Conservation (phyloP, 2,888 invertebrate species). For the Diarsia mendica region DNA sequence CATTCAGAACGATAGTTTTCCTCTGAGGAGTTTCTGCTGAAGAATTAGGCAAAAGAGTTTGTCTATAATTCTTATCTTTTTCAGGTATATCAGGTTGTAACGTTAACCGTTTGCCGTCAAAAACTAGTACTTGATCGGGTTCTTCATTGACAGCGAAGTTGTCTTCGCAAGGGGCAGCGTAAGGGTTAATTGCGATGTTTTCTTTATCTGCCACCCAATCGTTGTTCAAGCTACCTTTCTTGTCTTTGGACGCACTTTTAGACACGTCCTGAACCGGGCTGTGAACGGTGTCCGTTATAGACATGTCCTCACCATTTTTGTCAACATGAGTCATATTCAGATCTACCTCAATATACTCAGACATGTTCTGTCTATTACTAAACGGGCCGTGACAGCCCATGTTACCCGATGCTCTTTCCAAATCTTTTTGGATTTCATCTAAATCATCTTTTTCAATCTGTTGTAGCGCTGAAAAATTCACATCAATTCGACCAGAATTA, state of each 20-base stretch:
- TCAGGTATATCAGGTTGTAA: slow-evolving; percentile 73
- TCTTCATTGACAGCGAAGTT: slow-evolving; percentile 80
- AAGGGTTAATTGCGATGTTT: slow-evolving; percentile 83
- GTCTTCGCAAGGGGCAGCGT: slow-evolving; percentile 75
- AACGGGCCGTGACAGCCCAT: slow-evolving; percentile 70
- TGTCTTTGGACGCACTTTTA: slow-evolving; percentile 68
- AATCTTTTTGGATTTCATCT: slow-evolving; percentile 81
- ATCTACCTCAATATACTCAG: slow-evolving; percentile 84
- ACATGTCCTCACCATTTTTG: slow-evolving; percentile 81
- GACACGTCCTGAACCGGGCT: slow-evolving; percentile 79
- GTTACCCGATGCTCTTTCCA: slow-evolving; percentile 69
- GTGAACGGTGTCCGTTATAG: slow-evolving; percentile 82
- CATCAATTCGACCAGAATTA: slow-evolving; percentile 77
- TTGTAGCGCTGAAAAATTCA: slow-evolving; percentile 81
- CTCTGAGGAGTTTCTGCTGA: slow-evolving; percentile 67
- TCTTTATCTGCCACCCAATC: slow-evolving; percentile 84
- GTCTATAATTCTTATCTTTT: slow-evolving; percentile 61
- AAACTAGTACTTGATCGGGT: slow-evolving; percentile 80
- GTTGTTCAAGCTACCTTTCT: slow-evolving; percentile 61
- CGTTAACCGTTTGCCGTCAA: slow-evolving; percentile 82
- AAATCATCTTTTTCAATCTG: slow-evolving; percentile 77
- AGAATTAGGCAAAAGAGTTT: slow-evolving; percentile 62
- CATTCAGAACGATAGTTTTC: slow-evolving; percentile 80
- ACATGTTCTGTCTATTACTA: slow-evolving; percentile 69
- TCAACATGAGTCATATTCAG: slow-evolving; percentile 78